phyloP scores from a whole-genome alignment of 2,113 vertebrate species.

The Rhagologus leucostigma region DNA sequence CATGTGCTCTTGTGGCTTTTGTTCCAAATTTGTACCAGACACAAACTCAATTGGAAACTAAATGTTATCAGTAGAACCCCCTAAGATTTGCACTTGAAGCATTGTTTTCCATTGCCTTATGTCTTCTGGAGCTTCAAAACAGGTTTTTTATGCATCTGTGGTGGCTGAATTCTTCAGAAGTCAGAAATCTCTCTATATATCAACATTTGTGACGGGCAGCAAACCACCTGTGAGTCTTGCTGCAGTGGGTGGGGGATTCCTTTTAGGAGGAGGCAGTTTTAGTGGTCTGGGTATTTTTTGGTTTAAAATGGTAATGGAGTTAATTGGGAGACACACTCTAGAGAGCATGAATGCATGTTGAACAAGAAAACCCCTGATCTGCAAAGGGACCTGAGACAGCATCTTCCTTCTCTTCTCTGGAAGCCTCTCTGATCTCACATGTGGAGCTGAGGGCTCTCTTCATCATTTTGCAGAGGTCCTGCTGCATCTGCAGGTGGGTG shows the following conservation, averaged over 20 bases:
- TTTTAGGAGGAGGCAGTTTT: background rate
- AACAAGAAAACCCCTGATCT: background rate
- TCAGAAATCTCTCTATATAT: background rate
- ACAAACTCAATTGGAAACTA: background rate
- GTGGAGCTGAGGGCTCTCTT: background rate
- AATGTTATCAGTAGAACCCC: background rate
- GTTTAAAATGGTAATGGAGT: background rate
- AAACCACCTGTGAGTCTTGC: background rate
- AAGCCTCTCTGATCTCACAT: fast-evolving
- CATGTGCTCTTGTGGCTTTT: background rate
- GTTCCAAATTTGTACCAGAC: background rate
- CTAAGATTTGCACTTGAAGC: background rate
- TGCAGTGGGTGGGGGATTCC: background rate
- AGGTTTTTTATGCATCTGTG: background rate
- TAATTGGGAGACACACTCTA: background rate
- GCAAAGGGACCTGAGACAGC: background rate
- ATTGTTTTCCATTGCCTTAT: background rate
- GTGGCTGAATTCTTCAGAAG: background rate
- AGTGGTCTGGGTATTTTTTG: background rate
- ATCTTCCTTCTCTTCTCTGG: background rate
- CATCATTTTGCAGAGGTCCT: background rate
- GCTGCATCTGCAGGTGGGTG: background rate
- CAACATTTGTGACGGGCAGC: background rate
- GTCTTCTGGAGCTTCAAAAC: background rate
- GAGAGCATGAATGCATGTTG: background rate